Conservation (phyloP, 2,888 invertebrate species). For the Lithophane socia region DNA sequence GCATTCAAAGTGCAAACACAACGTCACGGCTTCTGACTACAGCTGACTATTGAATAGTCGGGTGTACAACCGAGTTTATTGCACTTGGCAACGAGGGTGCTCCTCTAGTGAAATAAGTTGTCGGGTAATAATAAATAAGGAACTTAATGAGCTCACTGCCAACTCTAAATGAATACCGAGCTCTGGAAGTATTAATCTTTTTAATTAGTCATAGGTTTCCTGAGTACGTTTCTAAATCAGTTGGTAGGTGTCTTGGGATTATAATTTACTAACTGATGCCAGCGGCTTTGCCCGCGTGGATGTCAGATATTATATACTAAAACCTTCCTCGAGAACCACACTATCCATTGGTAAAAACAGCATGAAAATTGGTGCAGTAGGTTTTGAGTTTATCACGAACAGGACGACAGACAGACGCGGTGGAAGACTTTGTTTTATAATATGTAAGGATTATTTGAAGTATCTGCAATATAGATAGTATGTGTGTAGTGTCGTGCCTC, state of each 20-base stretch:
- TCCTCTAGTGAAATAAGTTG: constrained; percentile 55
- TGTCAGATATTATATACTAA: too few relatives aligned
- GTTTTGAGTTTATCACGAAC: too few relatives aligned
- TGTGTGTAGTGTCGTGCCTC: too few relatives aligned
- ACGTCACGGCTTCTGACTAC: constrained; percentile 56
- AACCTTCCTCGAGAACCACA: too few relatives aligned
- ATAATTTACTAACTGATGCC: too few relatives aligned
- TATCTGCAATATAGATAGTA: too few relatives aligned
- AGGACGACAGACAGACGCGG: too few relatives aligned
- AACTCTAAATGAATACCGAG: constrained; percentile 38
- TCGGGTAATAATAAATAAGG: constrained; percentile 54
- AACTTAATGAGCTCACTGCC: constrained; percentile 44
- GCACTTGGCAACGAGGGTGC: constrained; percentile 60
- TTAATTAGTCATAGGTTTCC: constrained; percentile 41
- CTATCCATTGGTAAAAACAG: too few relatives aligned
- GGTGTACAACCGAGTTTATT: constrained; percentile 54
- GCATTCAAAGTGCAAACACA: constrained; percentile 47
- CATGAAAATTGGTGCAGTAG: too few relatives aligned
- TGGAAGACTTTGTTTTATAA: too few relatives aligned
- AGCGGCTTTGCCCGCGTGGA: too few relatives aligned
- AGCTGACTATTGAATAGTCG: constrained; percentile 47
- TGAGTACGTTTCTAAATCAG: constrained; percentile 23
- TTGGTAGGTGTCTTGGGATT: constrained; percentile 5
- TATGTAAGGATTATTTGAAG: too few relatives aligned
- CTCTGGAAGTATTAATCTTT: constrained; percentile 45